A percentile compares a stretch with the other conserved stretches of the same genome.
Evolutionary conservation across 2,113 vertebrate genomes (phyloP).

Genomic region (Periophthalmus modestus): DNA sequence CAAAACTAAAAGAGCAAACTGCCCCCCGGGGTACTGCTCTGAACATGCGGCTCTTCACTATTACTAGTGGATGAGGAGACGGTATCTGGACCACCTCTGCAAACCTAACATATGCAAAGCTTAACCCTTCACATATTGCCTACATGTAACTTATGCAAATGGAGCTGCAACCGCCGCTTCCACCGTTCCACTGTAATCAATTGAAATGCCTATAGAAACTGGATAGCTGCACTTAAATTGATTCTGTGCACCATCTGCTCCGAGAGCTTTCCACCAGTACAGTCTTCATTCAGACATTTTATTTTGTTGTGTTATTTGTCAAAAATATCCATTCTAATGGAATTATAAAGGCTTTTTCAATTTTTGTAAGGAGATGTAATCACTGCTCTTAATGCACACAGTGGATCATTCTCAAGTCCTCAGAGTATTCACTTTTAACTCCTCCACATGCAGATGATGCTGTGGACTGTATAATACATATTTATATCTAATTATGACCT

Average conservation of each 20-base stretch:
- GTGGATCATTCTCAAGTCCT: not conserved
- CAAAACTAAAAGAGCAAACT: constrained; percentile 33
- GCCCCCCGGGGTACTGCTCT: constrained; percentile 17
- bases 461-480: not conserved
- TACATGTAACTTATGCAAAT: constrained; percentile 5
- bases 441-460: not conserved
- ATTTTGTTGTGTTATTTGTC: not conserved
- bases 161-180: not conserved
- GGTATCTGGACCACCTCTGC: not conserved
- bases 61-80: constrained; percentile 8
- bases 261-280: not conserved
- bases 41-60: constrained; percentile 19
- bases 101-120: constrained; percentile 15
- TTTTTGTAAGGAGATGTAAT: not conserved
- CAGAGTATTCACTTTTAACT: not conserved
- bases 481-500: not conserved
- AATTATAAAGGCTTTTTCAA: not conserved
- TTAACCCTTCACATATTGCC: constrained; percentile 17
- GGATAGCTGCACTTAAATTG: constrained; percentile 3
- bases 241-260: not conserved
- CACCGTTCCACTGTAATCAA: constrained; percentile 2
- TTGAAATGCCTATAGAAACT: constrained; percentile 4
- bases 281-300: not conserved
- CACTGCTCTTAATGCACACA: not conserved
- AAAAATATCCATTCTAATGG: not conserved